phyloP scores from a whole-genome alignment of 1,140 invertebrate species.

The Phenacoccus solenopsis region DNA sequence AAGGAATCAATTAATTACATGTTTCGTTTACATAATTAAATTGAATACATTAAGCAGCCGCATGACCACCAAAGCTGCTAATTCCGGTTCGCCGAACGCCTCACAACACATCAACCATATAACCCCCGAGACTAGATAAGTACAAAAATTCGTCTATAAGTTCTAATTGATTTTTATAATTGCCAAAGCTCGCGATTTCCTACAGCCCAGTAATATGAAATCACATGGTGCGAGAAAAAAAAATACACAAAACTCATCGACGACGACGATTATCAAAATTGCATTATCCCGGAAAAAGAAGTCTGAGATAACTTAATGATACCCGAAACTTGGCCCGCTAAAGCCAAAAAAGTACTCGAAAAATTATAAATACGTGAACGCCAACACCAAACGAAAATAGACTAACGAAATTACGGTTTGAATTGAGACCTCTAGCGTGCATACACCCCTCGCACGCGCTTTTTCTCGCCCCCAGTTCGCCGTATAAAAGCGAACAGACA shows the following conservation, averaged over 20 bases:
- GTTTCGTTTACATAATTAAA: background rate
- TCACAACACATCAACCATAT: too few relatives aligned
- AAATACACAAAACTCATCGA: conserved; percentile 7
- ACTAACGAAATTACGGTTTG: conserved; percentile 29
- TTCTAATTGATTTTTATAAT: conserved; percentile 4
- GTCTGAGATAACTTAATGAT: conserved; percentile 18
- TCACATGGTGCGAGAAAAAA: too few relatives aligned
- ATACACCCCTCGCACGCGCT: conserved; percentile 19
- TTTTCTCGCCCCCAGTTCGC: conserved; percentile 3
- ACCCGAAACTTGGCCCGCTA: conserved; percentile 15
- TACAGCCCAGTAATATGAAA: too few relatives aligned
- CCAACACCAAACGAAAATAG: conserved; percentile 28
- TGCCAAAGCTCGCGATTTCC: background rate
- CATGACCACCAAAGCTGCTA: background rate
- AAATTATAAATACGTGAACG: conserved; percentile 20
- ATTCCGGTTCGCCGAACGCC: too few relatives aligned
- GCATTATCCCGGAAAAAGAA: conserved; percentile 22
- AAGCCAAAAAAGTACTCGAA: conserved; percentile 15
- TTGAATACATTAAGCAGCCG: background rate
- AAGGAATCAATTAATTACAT: background rate
- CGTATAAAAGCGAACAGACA: background rate
- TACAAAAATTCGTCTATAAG: too few relatives aligned
- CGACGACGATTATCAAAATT: conserved; percentile 23
- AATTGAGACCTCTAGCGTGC: conserved; percentile 25
- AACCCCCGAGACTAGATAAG: too few relatives aligned